Conservation (phyloP, 2,113 vertebrate genomes). For the Perca fluviatilis region DNA sequence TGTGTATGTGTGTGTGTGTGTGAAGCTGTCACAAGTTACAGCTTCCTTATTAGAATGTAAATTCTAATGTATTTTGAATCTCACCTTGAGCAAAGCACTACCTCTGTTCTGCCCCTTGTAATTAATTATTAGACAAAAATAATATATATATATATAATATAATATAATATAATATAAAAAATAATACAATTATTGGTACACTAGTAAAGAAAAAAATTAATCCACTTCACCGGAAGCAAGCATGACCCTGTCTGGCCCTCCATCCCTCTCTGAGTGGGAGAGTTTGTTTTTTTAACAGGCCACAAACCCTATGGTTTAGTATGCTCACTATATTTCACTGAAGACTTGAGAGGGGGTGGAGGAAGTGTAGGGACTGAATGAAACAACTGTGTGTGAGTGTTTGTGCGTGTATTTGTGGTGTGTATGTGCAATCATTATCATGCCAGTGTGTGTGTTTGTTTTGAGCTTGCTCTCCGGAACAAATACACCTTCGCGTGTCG, state of each 20-base stretch:
- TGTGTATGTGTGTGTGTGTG: background rate
- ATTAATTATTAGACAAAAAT: background rate
- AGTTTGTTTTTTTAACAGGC: slow-evolving; percentile 70
- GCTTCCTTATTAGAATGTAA: background rate
- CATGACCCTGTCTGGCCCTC: slow-evolving; percentile 55
- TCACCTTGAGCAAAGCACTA: background rate
- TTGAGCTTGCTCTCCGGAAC: slow-evolving; percentile 53
- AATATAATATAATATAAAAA: background rate
- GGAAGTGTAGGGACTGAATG: slow-evolving; percentile 60
- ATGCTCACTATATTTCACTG: slow-evolving; percentile 69
- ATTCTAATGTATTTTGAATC: background rate
- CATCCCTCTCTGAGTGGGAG: slow-evolving; percentile 74
- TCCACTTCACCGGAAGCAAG: slow-evolving; percentile 62
- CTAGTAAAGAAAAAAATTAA: background rate
- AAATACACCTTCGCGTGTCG: slow-evolving; percentile 67
- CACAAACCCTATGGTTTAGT: slow-evolving; percentile 79
- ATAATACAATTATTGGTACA: background rate
- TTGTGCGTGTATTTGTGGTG: slow-evolving; percentile 15
- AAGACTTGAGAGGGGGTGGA: slow-evolving; percentile 65
- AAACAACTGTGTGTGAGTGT: slow-evolving; percentile 46
- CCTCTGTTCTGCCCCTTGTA: background rate
- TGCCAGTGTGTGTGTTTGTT: slow-evolving; percentile 53
- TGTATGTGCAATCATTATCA: background rate
- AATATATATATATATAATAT: background rate
- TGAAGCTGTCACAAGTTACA: background rate